A percentile compares a stretch with the other conserved stretches of the same genome.
Conservation (phyloP, 2,888 invertebrate species). For the Pseudolycoriella hygida region DNA sequence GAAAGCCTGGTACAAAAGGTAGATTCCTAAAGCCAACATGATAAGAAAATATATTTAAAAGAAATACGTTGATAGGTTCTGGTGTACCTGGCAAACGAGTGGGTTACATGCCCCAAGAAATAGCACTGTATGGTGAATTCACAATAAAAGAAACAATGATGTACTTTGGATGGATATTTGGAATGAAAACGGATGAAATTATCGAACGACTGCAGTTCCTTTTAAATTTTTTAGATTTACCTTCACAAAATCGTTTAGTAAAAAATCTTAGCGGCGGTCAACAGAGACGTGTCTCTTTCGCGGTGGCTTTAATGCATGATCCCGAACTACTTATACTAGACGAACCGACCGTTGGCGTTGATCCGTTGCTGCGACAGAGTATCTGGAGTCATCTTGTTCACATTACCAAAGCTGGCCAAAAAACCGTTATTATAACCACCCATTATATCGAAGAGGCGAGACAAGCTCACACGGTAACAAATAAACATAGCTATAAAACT, state of each 20-base stretch:
- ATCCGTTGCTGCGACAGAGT: conserved; percentile 74
- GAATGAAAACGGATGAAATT: conserved; percentile 73
- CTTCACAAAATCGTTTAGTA: conserved; percentile 64
- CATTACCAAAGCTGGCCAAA: conserved; percentile 75
- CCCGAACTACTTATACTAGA: conserved; percentile 81
- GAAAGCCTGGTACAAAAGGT: conserved; percentile 71
- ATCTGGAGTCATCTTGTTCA: conserved; percentile 89
- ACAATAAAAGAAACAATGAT: conserved; percentile 88
- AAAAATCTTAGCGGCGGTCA: conserved; percentile 78
- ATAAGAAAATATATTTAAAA: background rate
- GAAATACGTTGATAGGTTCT: conserved; percentile 33
- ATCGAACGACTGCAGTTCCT: conserved; percentile 66
- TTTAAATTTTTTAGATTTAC: conserved; percentile 77
- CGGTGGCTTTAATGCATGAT: conserved; percentile 83
- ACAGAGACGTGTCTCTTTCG: conserved; percentile 79
- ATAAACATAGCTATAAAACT: no score
- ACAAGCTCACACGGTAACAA: conserved; percentile 65
- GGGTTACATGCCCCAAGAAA: conserved; percentile 96
- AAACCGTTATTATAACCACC: conserved; percentile 82
- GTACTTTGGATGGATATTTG: conserved; percentile 93
- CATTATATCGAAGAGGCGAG: conserved; percentile 93
- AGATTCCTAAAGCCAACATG: conserved; percentile 4
- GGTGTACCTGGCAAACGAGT: conserved; percentile 85
- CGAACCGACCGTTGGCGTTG: conserved; percentile 86
- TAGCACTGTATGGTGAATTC: conserved; percentile 80